Evolutionary conservation across 2,113 vertebrate species (phyloP), one percentile per base, ranked within the genome.

Genomic region (Xiphias gladius): DNA sequence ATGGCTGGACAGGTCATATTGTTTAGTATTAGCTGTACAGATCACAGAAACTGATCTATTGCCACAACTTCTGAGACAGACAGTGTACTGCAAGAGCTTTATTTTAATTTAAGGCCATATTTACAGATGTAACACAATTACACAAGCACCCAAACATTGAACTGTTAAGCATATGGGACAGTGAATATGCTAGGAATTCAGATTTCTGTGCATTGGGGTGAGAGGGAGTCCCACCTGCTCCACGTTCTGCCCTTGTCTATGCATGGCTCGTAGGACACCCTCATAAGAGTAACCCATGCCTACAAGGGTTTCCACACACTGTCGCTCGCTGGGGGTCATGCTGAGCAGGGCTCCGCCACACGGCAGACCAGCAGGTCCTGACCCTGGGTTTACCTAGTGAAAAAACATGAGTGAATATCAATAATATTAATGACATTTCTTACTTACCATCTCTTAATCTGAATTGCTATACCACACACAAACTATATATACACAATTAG

Each of bases 241-340:
- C 89, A 99, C 96, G 64, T 97, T 98, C 93, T 98, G 96, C 71
- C 98, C 98, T 89, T 97, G 97, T 94, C 96, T 97, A 94, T 97
- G 98, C 97, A 99, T 98, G 92, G 98, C 98, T 92, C 96, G 96
- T 68, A 99, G 90, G 75, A 99, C 97, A 0, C 96, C 96, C 73
- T 99, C 97, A 0, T 96, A 97, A 0, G 97, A 97, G 89, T 99
- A 99, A 4, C 98, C 98, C 98, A 99, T 99, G 90, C 95, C 95
- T 83, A 99, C 96, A 1, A 99, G 96, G 0, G 96, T 98, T 92
- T 99, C 98, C 73, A 97, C 88, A 50, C 97, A 99, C 77, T 98
- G 96, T 16, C 96, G 95, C 88, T 99, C 97, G 0, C 95, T 96
- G 52, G 96, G 95, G 0, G 97, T 97, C 75, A 99, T 96, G 30